Percentiles rank a stretch among this genome's conserved stretches.
phyloP scores from a whole-genome alignment of 2,797 vertebrate genomes.

The Helarctos malayanus region DNA sequence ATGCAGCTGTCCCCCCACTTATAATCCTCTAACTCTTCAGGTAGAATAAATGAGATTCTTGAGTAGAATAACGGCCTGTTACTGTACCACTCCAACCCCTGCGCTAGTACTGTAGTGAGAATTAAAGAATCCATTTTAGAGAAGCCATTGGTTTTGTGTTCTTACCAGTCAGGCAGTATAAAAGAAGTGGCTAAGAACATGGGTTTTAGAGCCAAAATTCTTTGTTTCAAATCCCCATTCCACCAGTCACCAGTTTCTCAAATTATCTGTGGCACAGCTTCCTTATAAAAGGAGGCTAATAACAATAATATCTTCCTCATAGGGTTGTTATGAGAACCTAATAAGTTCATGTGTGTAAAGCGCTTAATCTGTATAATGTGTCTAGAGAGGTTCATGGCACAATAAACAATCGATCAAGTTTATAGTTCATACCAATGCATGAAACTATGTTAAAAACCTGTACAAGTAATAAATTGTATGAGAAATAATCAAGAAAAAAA shows the following conservation, averaged over 20 bases:
- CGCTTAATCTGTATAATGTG: background rate
- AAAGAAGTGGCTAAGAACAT: background rate
- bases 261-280: background rate
- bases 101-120: background rate
- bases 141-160: background rate
- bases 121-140: background rate
- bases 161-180: background rate
- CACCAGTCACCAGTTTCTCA: slow-evolving; percentile 12
- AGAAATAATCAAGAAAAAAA: slow-evolving; percentile 11
- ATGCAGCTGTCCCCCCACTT: background rate
- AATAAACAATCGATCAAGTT: background rate
- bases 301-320: background rate
- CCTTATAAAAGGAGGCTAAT: slow-evolving; percentile 7
- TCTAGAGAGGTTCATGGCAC: background rate
- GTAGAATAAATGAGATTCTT: background rate
- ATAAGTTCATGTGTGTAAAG: background rate
- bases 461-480: background rate
- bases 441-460: background rate
- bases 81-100: background rate
- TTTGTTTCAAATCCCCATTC: background rate
- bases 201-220: background rate
- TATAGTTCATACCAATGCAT: background rate
- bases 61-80: background rate
- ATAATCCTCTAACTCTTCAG: background rate
- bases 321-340: background rate